Percentiles rank a stretch among this genome's conserved stretches.
These are phyloP conservation scores for Dasysyrphus tricinctus DNA, from an alignment of 2,888 invertebrate species.

Conservation along the genomic window DNA sequence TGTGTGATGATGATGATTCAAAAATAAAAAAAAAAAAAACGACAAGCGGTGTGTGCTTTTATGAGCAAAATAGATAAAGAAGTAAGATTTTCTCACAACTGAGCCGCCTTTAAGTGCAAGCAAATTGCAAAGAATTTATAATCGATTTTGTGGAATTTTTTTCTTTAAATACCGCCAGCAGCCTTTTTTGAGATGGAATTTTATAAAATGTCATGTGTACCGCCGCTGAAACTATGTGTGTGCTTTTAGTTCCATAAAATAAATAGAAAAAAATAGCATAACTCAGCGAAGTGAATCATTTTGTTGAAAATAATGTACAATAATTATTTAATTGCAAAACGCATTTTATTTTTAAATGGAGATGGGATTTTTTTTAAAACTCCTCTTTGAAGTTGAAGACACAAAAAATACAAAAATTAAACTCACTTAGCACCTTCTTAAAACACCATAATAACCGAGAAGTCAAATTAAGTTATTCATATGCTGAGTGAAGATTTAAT, in stretches of 20 bases:
- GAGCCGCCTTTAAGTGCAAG: conserved; percentile 60
- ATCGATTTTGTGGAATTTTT: conserved; percentile 62
- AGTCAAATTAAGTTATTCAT: conserved; percentile 43
- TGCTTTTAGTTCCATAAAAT: not conserved
- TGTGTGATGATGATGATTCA: conserved; percentile 54
- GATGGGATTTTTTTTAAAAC: not conserved
- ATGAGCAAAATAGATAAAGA: conserved; percentile 12
- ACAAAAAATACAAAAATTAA: not conserved
- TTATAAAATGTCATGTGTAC: conserved; percentile 60
- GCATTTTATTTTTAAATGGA: not conserved
- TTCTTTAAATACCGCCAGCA: not conserved
- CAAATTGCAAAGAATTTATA: conserved; percentile 69
- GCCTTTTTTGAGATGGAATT: conserved; percentile 31
- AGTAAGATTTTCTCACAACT: conserved; percentile 20
- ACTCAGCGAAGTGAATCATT: conserved; percentile 55
- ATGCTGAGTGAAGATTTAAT: conserved; percentile 45
- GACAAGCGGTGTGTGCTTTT: not conserved
- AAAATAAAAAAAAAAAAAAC: not conserved
- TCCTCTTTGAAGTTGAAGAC: not conserved
- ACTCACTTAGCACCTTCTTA: conserved; percentile 1
- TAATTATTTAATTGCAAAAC: conserved; percentile 54
- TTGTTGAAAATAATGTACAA: conserved; percentile 49
- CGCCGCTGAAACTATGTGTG: not conserved
- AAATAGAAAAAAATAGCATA: not conserved
- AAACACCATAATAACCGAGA: conserved; percentile 9